Conservation (phyloP, 2,113 vertebrate species). For the Prolemur simus region DNA sequence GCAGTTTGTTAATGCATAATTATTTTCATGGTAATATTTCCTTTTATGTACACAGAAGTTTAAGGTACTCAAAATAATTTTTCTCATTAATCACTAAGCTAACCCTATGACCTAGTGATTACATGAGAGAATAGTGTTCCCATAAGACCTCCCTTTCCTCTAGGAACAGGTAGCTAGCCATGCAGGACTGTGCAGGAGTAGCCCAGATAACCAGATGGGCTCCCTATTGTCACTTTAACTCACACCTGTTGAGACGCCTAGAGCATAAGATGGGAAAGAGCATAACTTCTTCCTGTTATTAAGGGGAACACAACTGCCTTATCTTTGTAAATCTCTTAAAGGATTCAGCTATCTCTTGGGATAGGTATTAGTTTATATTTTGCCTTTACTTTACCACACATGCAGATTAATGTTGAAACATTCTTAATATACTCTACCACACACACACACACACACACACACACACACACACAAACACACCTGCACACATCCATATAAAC, state of each 20-base stretch:
- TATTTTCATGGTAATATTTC: conserved; percentile 4
- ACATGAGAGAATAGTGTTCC: background rate
- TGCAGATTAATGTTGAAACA: background rate
- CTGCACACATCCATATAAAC: background rate
- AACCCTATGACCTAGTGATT: background rate
- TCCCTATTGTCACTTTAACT: background rate
- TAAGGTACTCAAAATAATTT: conserved; percentile 15
- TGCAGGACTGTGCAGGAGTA: background rate
- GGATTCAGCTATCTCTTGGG: background rate
- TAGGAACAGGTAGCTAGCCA: background rate
- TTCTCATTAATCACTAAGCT: background rate
- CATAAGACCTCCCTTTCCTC: background rate
- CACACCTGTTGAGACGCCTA: background rate
- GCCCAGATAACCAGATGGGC: background rate
- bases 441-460: too few species aligned
- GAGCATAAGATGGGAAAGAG: background rate
- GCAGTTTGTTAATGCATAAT: background rate
- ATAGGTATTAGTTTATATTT: background rate
- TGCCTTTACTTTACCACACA: background rate
- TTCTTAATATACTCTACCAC: background rate
- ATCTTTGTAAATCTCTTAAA: background rate
- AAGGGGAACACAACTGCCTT: background rate
- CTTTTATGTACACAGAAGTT: background rate
- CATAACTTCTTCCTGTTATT: background rate
- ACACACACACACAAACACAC: background rate